Conservation (phyloP, 1,140 invertebrate species). For the Tetramorium simillimum region DNA sequence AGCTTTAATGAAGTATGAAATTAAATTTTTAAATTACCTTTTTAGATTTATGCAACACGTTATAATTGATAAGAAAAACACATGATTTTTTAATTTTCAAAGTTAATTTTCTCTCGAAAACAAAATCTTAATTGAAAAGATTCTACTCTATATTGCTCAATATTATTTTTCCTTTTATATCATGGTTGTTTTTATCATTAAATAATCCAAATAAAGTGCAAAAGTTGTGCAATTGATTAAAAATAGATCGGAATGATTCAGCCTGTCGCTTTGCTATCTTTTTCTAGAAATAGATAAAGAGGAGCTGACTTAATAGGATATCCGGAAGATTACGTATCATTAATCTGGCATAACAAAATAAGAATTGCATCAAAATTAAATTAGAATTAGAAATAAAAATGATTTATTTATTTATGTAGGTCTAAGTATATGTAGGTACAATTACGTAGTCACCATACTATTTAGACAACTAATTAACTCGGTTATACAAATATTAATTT, state of each 20-base stretch:
- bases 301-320: neutral
- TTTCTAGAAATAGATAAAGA: constrained; percentile 11
- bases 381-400: neutral
- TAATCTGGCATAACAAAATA: neutral
- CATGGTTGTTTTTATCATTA: neutral
- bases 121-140: neutral
- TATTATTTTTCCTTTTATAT: neutral
- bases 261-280: neutral
- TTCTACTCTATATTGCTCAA: neutral
- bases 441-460: too few species aligned
- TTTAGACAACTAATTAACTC: too few species aligned
- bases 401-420: neutral
- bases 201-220: neutral
- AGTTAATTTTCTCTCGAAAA: neutral
- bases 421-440: neutral
- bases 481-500: neutral
- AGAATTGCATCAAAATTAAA: neutral
- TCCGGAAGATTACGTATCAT: neutral
- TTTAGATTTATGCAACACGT: neutral
- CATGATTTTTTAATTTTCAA: neutral
- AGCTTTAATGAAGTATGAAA: neutral
- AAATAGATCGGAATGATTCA: neutral
- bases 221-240: neutral
- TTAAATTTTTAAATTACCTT: neutral
- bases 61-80: neutral